Percentiles rank a stretch among this genome's conserved stretches.
These are phyloP conservation scores for Ormyrus rosae DNA, from an alignment of 2,888 invertebrate genomes.

Conservation along the genomic window DNA sequence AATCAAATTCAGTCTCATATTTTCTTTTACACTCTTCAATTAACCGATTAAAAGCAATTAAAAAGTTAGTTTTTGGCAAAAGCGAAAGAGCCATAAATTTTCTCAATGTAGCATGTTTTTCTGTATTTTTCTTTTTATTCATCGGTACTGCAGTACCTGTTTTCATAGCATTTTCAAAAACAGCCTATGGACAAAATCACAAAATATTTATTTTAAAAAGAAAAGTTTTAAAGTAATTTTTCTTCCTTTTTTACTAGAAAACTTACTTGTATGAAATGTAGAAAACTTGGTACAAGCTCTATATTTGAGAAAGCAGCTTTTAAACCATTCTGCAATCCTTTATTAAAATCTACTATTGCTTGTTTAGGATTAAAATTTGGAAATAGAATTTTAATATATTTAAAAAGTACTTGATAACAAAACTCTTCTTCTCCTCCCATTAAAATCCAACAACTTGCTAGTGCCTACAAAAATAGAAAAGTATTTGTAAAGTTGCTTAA, in stretches of 20 bases:
- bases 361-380: conserved; percentile 14
- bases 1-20: conserved; percentile 11
- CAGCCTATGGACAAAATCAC: neutral
- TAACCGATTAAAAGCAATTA: neutral
- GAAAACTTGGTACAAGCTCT: conserved; percentile 13
- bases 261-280: conserved; percentile 12
- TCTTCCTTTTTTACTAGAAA: neutral
- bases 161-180: conserved; percentile 10
- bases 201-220: neutral
- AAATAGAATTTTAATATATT: conserved; percentile 6
- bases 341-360: conserved; percentile 25
- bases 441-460: conserved; percentile 12
- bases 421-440: neutral
- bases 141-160: neutral
- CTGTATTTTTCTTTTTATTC: conserved; percentile 5
- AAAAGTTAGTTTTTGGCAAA: conserved; percentile 11
- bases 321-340: conserved; percentile 14
- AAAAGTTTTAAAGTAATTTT: too few species aligned
- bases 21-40: conserved; percentile 8
- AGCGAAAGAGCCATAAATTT: conserved; percentile 25
- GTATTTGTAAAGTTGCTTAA: too few species aligned
- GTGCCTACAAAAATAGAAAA: neutral
- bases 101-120: neutral
- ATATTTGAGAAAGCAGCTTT: conserved; percentile 5
- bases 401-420: conserved; percentile 10